Base-by-base conservation (phyloP, 2,888 invertebrate species). In the Synergus gifuensis region DNA sequence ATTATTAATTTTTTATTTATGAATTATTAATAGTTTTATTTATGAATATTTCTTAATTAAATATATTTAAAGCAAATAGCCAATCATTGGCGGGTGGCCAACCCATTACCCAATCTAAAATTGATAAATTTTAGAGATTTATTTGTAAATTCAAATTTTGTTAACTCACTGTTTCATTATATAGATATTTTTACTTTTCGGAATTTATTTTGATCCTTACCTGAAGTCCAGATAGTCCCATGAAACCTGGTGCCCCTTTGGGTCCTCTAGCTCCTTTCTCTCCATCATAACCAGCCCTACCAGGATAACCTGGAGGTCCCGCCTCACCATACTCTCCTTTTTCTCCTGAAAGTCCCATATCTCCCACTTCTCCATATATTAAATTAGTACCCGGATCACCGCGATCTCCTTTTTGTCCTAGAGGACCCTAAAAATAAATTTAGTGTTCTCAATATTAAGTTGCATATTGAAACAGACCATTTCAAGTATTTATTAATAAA, bases 351-450 rank as follows among this genome's bases (percentile, higher is more conserved):
- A 85, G 85, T 8, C 94, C 96, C 28, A 86, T 85, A 36, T 92
- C 92, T 62, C 96, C 96, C n/a, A 87, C 89, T 40, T 92, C 89
- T 64, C 96, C 96, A 81, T 92, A 85, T 89, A 91, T 67, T 94
- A 95, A 79, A 90, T 89, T 82, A 83, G 89, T 79, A 12, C 96
- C 96, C 3, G 92, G 89, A 18, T 94, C 92, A 84, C 97, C 97
- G 77, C 93, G 93, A 77, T 93, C 92, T 79, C 97, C 97, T 87
- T 94, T 94, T 36, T 88, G 80, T 1, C 95, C 95, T 16, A 87
- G 82, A 8, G 87, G 81, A 18, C 94, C 94, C 85, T 95, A 2
- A 54, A 78, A 67, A 66, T 1, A 93, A 42, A 54, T 18, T 44
- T 28, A 14, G 40, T 9, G 8, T 5, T 67, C 4, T 69, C 14